These are phyloP conservation scores for Echinometra lucunter DNA, from an alignment of 53 echinoderm and acorn worm species.

Conservation along the genomic window DNA sequence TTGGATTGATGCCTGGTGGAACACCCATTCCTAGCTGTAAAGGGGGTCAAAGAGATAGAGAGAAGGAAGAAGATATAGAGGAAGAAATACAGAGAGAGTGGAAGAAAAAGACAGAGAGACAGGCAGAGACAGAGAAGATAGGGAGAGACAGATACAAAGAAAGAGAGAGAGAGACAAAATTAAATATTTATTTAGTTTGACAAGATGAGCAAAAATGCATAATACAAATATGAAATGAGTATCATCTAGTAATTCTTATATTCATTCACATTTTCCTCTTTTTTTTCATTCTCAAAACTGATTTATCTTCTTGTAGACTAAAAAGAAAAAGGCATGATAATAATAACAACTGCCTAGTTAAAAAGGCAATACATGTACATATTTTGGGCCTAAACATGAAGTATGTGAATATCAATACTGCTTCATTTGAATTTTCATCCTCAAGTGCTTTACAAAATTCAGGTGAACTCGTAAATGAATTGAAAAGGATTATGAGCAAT, in stretches of 20 bases:
- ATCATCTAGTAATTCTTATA: not conserved
- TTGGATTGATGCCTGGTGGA: slow-evolving; percentile 80
- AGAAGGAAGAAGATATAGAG: not conserved
- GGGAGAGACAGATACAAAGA: not conserved
- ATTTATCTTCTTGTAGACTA: too few species aligned
- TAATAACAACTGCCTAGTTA: too few species aligned
- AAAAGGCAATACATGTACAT: too few species aligned
- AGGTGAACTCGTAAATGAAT: not conserved
- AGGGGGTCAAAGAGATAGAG: not conserved
- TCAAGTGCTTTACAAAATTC: not conserved
- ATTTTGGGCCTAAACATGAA: too few species aligned
- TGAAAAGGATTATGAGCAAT: not conserved
- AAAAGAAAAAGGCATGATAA: too few species aligned
- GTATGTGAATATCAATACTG: too few species aligned
- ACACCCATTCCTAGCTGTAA: slow-evolving; percentile 91
- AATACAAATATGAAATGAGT: not conserved
- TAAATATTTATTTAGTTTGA: not conserved
- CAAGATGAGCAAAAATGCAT: not conserved
- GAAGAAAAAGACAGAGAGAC: not conserved
- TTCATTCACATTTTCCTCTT: not conserved
- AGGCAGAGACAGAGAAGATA: not conserved
- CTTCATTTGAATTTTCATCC: too few species aligned
- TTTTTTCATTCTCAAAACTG: too few species aligned
- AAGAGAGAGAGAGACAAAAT: not conserved
- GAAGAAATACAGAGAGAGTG: not conserved